Evolutionary conservation across 2,113 vertebrate genomes (phyloP).

Genomic region (Lethenteron camtschaticum): DNA sequence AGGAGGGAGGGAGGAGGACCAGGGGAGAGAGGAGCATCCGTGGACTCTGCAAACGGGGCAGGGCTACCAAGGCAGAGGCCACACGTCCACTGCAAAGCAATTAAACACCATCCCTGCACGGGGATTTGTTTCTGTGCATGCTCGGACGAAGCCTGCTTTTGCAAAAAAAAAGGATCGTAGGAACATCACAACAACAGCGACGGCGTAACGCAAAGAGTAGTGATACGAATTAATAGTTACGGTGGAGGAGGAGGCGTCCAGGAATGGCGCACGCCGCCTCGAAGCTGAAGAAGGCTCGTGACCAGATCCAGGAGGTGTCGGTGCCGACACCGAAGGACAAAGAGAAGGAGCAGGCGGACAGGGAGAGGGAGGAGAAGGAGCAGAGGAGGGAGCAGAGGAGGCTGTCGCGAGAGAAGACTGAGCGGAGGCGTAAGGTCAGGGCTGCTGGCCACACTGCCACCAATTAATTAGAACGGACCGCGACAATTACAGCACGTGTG

Average conservation of each 20-base stretch:
- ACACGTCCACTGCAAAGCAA: no score
- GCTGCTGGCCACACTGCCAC: neutral
- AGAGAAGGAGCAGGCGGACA: constrained; percentile 1
- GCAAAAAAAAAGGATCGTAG: no score
- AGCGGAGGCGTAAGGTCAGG: neutral
- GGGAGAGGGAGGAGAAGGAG: neutral
- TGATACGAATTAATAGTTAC: no score
- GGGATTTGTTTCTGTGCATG: no score
- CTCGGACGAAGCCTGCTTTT: no score
- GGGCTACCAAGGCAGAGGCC: no score
- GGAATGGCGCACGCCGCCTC: constrained; percentile 2
- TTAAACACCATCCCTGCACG: no score
- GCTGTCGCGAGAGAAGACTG: neutral
- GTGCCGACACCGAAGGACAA: neutral
- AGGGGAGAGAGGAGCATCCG: no score
- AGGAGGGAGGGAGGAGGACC: no score
- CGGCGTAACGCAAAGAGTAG: no score
- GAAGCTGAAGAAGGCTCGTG: neutral
- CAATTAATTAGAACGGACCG: neutral
- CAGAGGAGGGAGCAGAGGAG: constrained; percentile 1
- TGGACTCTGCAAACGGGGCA: no score
- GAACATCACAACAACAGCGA: no score
- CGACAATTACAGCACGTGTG: neutral
- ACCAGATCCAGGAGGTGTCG: neutral
- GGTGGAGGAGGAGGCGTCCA: neutral